A percentile compares a stretch with the other conserved stretches of the same genome.
Conservation (phyloP, 2,797 vertebrate species). For the Enteromius afrohamiltoni region DNA sequence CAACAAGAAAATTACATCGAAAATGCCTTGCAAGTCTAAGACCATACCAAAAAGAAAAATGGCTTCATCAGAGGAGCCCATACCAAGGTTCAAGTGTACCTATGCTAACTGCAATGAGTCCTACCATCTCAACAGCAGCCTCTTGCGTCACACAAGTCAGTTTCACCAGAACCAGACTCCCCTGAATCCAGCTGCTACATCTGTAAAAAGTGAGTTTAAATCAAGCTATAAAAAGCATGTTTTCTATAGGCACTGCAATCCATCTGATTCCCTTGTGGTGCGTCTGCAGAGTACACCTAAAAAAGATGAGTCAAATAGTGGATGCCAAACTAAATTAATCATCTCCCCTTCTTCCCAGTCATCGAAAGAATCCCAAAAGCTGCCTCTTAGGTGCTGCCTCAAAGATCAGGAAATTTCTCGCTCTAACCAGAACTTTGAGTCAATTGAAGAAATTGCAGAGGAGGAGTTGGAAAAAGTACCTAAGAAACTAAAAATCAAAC, state of each 20-base stretch:
- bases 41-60: slow-evolving; percentile 30
- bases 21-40: slow-evolving; percentile 15
- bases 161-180: slow-evolving; percentile 74
- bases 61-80: slow-evolving; percentile 73
- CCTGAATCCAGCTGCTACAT: slow-evolving; percentile 58
- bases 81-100: slow-evolving; percentile 86
- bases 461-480: slow-evolving; percentile 1
- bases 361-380: slow-evolving; percentile 63
- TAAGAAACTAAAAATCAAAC: slow-evolving; percentile 22
- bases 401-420: slow-evolving; percentile 45
- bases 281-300: slow-evolving; percentile 86
- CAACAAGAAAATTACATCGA: slow-evolving; percentile 63
- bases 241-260: slow-evolving; percentile 85
- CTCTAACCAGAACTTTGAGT: slow-evolving; percentile 54
- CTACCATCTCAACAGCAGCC: slow-evolving; percentile 91
- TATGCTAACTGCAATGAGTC: slow-evolving; percentile 85
- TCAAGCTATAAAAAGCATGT: slow-evolving; percentile 87
- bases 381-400: slow-evolving; percentile 53
- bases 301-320: slow-evolving; percentile 77
- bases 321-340: slow-evolving; percentile 84
- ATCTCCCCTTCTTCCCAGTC: slow-evolving; percentile 67
- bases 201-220: slow-evolving; percentile 85
- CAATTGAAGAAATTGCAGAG: background rate
- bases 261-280: slow-evolving; percentile 86
- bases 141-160: slow-evolving; percentile 85